Conservation (phyloP, 2,888 invertebrate species). For the Idaea aversata region DNA sequence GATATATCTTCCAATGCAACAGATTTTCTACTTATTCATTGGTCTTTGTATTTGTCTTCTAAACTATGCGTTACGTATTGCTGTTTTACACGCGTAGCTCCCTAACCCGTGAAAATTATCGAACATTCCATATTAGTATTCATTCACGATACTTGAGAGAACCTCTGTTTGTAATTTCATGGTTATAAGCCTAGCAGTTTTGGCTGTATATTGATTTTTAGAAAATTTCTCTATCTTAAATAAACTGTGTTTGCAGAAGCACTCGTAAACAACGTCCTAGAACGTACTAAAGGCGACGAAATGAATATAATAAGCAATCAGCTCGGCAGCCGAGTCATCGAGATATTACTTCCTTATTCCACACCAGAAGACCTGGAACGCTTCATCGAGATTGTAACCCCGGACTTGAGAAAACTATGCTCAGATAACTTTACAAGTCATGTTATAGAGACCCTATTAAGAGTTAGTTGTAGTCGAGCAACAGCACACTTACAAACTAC, state of each 20-base stretch:
- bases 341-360: constrained; percentile 86
- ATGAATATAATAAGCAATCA: constrained; percentile 88
- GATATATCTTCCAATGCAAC: background rate
- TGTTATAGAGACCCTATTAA: constrained; percentile 86
- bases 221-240: too few relatives aligned
- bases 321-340: constrained; percentile 88
- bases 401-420: constrained; percentile 85
- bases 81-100: background rate
- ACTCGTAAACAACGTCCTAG: constrained; percentile 88
- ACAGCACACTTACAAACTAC: constrained; percentile 53
- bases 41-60: too few relatives aligned
- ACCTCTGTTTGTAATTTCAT: too few relatives aligned
- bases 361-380: constrained; percentile 82
- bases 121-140: too few relatives aligned
- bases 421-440: constrained; percentile 90
- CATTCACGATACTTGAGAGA: too few relatives aligned
- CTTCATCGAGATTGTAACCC: constrained; percentile 82
- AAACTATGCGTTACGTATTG: background rate
- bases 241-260: constrained; percentile 73
- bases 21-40: background rate
- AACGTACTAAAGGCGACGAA: constrained; percentile 85
- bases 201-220: too few relatives aligned
- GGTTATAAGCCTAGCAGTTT: too few relatives aligned
- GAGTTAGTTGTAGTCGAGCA: constrained; percentile 77
- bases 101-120: background rate